Conservation (phyloP, 2,888 invertebrate genomes). For the Philereme transversata region DNA sequence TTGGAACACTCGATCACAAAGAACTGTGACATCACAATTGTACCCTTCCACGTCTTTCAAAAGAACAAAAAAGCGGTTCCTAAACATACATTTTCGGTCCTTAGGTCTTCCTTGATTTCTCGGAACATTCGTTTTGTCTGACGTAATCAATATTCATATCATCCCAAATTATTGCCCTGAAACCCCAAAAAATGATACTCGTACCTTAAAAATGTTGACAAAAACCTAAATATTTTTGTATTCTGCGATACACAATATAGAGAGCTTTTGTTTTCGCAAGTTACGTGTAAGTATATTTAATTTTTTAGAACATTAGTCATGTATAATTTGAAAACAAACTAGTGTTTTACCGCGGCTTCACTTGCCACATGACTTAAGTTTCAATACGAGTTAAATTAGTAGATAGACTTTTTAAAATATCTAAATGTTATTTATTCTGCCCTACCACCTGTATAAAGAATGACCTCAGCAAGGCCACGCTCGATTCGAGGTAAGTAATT, state of each 20-base stretch:
- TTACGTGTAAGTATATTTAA: not conserved
- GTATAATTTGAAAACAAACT: too few relatives aligned
- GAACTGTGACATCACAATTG: not conserved
- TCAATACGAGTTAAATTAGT: too few relatives aligned
- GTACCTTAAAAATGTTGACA: too few relatives aligned
- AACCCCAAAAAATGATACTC: not conserved
- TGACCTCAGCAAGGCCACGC: too few relatives aligned
- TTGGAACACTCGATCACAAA: not conserved
- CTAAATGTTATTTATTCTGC: too few relatives aligned
- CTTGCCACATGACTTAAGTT: too few relatives aligned
- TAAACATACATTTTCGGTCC: not conserved
- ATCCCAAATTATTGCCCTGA: not conserved
- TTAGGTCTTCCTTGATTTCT: not conserved
- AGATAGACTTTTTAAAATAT: too few relatives aligned
- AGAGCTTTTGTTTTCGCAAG: not conserved
- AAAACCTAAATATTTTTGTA: not conserved
- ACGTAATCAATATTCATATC: slow-evolving; percentile 24
- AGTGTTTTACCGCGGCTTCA: too few relatives aligned
- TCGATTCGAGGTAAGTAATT: too few relatives aligned
- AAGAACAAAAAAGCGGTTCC: not conserved
- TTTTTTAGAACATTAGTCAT: too few relatives aligned
- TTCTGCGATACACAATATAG: not conserved
- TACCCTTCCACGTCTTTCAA: not conserved
- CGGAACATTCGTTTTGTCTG: not conserved
- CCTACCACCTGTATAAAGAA: too few relatives aligned